These are phyloP conservation scores for Corythaeola cristata DNA, from an alignment of 2,113 vertebrate species.

Conservation along the genomic window DNA sequence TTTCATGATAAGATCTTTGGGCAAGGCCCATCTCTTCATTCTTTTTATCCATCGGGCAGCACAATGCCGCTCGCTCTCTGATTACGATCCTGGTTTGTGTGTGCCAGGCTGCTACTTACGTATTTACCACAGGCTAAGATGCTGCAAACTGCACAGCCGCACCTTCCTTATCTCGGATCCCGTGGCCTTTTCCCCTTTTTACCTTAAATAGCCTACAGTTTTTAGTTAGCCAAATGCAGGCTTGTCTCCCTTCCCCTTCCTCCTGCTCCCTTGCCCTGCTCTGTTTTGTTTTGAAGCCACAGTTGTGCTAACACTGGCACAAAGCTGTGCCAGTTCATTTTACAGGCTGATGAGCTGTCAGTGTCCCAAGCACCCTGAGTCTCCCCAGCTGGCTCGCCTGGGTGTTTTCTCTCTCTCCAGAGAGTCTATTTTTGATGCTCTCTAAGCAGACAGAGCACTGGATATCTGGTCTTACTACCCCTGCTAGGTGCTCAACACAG, in stretches of 20 bases:
- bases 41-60: background rate
- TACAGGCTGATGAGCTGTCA: conserved; percentile 18
- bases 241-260: background rate
- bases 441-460: background rate
- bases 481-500: background rate
- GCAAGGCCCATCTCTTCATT: background rate
- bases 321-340: conserved; percentile 24
- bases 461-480: background rate
- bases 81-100: background rate
- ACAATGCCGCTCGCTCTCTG: background rate
- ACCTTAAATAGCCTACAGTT: background rate
- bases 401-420: background rate
- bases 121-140: background rate
- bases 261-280: background rate
- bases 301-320: conserved; percentile 19
- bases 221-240: background rate
- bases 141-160: background rate
- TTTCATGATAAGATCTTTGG: background rate
- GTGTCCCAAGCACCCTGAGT: background rate
- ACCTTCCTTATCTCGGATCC: background rate
- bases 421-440: conserved; percentile 39
- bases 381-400: background rate
- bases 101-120: background rate
- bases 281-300: conserved; percentile 11
- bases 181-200: background rate